Evolutionary conservation across 2,113 vertebrate genomes (phyloP).

Genomic region (Solea senegalensis): DNA sequence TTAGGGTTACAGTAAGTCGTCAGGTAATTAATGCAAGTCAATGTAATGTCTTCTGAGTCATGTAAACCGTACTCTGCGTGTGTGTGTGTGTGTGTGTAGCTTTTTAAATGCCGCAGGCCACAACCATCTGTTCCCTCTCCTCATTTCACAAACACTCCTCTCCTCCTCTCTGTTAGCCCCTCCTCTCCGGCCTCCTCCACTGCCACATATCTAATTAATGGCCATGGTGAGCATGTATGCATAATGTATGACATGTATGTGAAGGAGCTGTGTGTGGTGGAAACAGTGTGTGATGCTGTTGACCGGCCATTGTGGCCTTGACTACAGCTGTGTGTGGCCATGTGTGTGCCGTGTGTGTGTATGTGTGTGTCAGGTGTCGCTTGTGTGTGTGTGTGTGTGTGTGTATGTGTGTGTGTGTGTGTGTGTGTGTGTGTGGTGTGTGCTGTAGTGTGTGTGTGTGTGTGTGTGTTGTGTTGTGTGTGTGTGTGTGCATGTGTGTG

Average conservation of each 20-base stretch:
- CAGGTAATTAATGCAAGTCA: too few species aligned
- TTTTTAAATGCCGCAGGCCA: constrained; percentile 71
- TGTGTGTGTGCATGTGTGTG: constrained; percentile 15
- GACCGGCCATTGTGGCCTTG: constrained; percentile 15
- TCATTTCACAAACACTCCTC: constrained; percentile 27
- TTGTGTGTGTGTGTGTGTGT: too few species aligned
- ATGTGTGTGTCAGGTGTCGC: too few species aligned
- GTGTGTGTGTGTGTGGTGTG: too few species aligned
- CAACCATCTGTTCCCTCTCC: constrained; percentile 71
- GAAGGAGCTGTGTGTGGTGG: constrained; percentile 23
- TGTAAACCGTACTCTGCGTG: neutral
- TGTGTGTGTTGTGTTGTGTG: too few species aligned
- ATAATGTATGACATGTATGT: constrained; percentile 72
- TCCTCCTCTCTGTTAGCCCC: constrained; percentile 16
- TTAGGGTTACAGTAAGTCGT: too few species aligned
- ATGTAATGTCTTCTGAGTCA: too few species aligned
- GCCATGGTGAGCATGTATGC: constrained; percentile 71
- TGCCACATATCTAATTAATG: constrained; percentile 77
- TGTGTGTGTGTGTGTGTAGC: constrained; percentile 55
- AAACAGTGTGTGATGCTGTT: too few species aligned
- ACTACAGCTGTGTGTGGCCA: constrained; percentile 15
- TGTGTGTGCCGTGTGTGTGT: too few species aligned
- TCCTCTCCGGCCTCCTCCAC: constrained; percentile 26
- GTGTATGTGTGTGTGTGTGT: too few species aligned
- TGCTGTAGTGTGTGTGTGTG: too few species aligned